Conservation (phyloP, 2,888 invertebrate species). For the Yponomeuta evonymella region DNA sequence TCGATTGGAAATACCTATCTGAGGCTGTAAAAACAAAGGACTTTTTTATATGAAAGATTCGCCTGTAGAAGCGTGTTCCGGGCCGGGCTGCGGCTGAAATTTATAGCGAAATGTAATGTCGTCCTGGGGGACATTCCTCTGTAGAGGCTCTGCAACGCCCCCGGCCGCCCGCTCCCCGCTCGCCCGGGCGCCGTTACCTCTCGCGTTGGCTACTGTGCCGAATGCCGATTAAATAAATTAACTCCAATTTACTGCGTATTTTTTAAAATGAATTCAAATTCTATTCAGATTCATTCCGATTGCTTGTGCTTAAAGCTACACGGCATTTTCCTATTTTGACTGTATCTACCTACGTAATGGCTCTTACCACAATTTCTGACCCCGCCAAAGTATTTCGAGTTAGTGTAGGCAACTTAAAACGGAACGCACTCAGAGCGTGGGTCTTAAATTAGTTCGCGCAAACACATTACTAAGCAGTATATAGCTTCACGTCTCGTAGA, state of each 20-base stretch:
- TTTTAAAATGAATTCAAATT: neutral
- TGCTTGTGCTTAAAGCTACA: neutral
- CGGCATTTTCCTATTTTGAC: neutral
- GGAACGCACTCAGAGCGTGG: slow-evolving; percentile 5
- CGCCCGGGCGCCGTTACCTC: slow-evolving; percentile 12
- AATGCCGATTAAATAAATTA: slow-evolving; percentile 39
- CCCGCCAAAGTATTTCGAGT: neutral
- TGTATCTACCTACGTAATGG: neutral
- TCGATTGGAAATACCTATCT: slow-evolving; percentile 60
- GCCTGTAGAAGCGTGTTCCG: slow-evolving; percentile 46
- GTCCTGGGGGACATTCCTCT: slow-evolving; percentile 41
- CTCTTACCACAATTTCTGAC: neutral
- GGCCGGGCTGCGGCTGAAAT: slow-evolving; percentile 47
- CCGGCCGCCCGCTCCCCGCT: neutral
- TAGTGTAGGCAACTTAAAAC: slow-evolving; percentile 9
- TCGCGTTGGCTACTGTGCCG: neutral
- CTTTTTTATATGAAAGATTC: slow-evolving; percentile 55
- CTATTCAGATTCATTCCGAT: neutral
- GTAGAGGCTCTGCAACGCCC: slow-evolving; percentile 21
- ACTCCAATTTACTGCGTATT: slow-evolving; percentile 6
- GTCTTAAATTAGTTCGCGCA: slow-evolving; percentile 15
- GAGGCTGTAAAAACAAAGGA: slow-evolving; percentile 54
- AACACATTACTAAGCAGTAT: slow-evolving; percentile 14
- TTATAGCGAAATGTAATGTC: slow-evolving; percentile 56
- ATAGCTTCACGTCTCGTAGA: slow-evolving; percentile 14